phyloP scores from a whole-genome alignment of 2,888 invertebrate genomes.

The Drosophila cognata region DNA sequence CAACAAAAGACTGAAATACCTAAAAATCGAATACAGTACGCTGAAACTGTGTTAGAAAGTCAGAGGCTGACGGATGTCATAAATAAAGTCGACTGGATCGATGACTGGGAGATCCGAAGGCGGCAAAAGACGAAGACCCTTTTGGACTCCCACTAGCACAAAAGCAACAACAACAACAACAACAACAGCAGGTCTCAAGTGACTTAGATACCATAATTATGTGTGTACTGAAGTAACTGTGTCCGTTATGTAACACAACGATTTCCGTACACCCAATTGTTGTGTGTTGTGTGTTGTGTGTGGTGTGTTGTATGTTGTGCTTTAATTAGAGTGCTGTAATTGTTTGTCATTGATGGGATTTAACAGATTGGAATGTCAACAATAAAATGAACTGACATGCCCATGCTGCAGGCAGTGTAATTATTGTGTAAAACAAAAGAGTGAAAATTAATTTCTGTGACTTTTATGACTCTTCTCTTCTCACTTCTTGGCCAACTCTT shows the following conservation, averaged over 20 bases:
- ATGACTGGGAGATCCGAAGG: slow-evolving; percentile 8
- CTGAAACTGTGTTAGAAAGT: slow-evolving; percentile 61
- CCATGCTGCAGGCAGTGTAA: neutral
- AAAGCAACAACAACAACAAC: neutral
- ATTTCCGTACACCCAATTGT: slow-evolving; percentile 47
- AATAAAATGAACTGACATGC: slow-evolving; percentile 5
- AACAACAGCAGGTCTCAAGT: slow-evolving; percentile 14
- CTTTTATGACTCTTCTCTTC: neutral
- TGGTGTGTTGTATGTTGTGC: slow-evolving; percentile 11
- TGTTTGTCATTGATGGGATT: slow-evolving; percentile 17
- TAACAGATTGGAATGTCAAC: slow-evolving; percentile 43
- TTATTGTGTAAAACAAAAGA: neutral
- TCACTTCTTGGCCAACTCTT: neutral
- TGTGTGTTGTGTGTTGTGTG: slow-evolving; percentile 15
- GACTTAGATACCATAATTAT: slow-evolving; percentile 67
- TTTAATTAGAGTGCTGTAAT: slow-evolving; percentile 14
- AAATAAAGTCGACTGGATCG: slow-evolving; percentile 38
- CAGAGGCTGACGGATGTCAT: slow-evolving; percentile 60
- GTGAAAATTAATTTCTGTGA: neutral
- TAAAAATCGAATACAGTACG: slow-evolving; percentile 16
- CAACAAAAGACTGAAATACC: slow-evolving; percentile 7
- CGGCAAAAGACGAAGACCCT: slow-evolving; percentile 28
- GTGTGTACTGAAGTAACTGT: slow-evolving; percentile 59
- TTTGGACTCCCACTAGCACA: slow-evolving; percentile 41
- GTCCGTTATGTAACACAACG: slow-evolving; percentile 48